These are phyloP conservation scores for Callithrix jacchus DNA, from an alignment of 2,113 vertebrate genomes.

Conservation along the genomic window DNA sequence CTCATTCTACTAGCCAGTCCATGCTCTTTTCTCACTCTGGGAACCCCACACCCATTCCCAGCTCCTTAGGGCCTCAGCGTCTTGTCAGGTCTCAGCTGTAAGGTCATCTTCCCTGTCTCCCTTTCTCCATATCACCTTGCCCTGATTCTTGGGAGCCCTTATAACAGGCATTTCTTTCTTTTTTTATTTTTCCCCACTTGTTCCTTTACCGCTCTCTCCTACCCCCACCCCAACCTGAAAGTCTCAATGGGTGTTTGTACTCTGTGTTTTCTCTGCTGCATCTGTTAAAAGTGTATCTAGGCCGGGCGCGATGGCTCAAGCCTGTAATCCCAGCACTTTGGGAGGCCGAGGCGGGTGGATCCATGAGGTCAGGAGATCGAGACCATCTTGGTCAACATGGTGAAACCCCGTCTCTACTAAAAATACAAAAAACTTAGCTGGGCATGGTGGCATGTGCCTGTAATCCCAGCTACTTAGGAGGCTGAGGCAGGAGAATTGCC, in stretches of 20 bases:
- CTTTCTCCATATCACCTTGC: neutral
- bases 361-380: no score
- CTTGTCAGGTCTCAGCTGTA: neutral
- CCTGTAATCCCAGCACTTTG: no score
- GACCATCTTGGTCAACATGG: no score
- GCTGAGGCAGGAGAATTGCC: no score
- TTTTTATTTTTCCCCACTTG: neutral
- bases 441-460: no score
- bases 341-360: no score
- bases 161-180: neutral
- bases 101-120: neutral
- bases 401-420: no score
- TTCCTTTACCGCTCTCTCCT: neutral
- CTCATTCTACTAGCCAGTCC: neutral
- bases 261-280: neutral
- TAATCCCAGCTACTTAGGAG: no score
- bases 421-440: no score
- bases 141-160: neutral
- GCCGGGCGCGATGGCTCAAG: no score
- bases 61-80: neutral
- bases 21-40: neutral
- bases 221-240: neutral
- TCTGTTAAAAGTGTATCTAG: neutral
- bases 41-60: neutral
- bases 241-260: neutral